Evolutionary conservation across 2,797 vertebrate genomes (phyloP), one percentile per base, ranked within the genome.

Genomic region (Siniperca obscura): DNA sequence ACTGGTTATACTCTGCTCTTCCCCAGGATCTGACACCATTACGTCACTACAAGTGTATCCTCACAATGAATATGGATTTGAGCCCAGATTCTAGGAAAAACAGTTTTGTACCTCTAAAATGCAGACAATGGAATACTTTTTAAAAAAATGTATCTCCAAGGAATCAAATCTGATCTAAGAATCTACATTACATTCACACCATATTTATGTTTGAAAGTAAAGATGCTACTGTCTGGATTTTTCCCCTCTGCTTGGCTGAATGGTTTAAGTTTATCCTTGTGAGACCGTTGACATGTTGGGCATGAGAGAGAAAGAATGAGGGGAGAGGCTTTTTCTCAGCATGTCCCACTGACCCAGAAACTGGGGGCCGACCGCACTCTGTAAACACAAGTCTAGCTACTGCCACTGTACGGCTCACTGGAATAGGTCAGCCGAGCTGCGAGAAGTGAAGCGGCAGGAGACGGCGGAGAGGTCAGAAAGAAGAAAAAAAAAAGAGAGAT

Each of bases 331-430:
- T 84, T 93, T 90, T 87, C 76, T 68, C 76, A 38, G 66, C 19
- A 40, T 93, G 94, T 90, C 93, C 94, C 90, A 96, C 93, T 96
- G 94, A 96, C 95, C 95, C 92, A 96, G 92, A 95, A 96, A 95
- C 85, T 46, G 67, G 50, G 82, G 86, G 83, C 84, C 65, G 73
- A 82, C 85, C 65, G 70, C 72, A 48, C 81, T 92, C 80, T 52
- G 82, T 90, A 91, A 92, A 93, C 91, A 91, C 86, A 53, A 85
- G 76, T 80, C 86, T 78, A n/a, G 70, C 86, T 83, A 78, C 83
- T 78, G 83, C 68, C 70, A 70, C 87, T 73, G 86, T 78, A 69
- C 71, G 59, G 74, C 81, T 80, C 36, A 21, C 68, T 70, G 84
- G 76, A 93, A 96, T 95, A 94, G 95, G 95, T 95, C 95, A 95